These are phyloP conservation scores for Gymnobelideus leadbeateri DNA, from an alignment of 2,113 vertebrate genomes.

Conservation along the genomic window DNA sequence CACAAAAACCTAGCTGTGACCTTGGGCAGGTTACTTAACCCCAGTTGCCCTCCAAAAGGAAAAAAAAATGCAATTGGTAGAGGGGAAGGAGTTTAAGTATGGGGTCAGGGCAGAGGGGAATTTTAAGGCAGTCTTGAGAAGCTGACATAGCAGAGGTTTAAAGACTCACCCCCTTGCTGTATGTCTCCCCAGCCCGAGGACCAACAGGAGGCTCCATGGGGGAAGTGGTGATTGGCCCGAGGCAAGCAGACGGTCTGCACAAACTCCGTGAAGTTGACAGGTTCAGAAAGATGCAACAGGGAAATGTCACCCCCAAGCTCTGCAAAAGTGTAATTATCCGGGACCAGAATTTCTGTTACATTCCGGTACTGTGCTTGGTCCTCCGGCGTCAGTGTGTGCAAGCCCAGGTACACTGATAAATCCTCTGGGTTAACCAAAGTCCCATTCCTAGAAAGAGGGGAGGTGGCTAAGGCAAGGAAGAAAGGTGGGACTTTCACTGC, in stretches of 20 bases:
- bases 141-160: too few relatives aligned
- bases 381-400: conserved; percentile 39
- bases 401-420: conserved; percentile 67
- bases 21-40: too few relatives aligned
- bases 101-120: too few relatives aligned
- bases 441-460: too few relatives aligned
- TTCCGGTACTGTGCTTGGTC: conserved; percentile 47
- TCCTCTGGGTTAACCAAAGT: conserved; percentile 24
- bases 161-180: not conserved
- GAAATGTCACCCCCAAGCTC: conserved; percentile 61
- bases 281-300: conserved; percentile 65
- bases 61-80: too few relatives aligned
- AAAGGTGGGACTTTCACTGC: too few relatives aligned
- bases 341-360: conserved; percentile 68
- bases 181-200: conserved; percentile 75
- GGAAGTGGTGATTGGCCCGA: conserved; percentile 70
- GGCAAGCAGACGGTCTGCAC: conserved; percentile 74
- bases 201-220: conserved; percentile 69
- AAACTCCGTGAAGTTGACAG: conserved; percentile 42
- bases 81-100: too few relatives aligned
- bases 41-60: too few relatives aligned
- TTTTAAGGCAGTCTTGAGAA: too few relatives aligned
- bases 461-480: too few relatives aligned
- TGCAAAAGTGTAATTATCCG: conserved; percentile 50
- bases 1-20: too few relatives aligned